Base-by-base conservation (phyloP, 2,888 invertebrate species). In the Limnephilus auricula region DNA sequence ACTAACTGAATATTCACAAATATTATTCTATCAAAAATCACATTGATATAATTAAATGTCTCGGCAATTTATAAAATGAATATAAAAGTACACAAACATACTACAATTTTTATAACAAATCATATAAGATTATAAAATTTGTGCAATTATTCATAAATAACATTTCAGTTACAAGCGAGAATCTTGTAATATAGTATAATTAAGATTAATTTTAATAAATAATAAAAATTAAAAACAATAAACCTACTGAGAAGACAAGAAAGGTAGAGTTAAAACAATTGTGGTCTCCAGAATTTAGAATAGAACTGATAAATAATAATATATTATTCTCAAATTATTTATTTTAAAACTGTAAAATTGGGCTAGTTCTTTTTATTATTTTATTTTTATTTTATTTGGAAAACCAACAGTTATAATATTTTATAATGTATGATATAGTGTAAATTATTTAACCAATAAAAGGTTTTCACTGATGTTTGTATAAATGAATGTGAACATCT, bases 121-220 rank as follows among this genome's bases (percentile, higher is more conserved):
- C 65, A 25, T 65, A 25, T 25, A 65, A 25, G 65, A 65, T 9
- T 34, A 82, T 34, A 82, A 82, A 82, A 82, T 82, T 12, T 34
- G 82, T 82, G 82, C 82, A 15, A 82, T 82, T 37, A 82, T 82
- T 65, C 25, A 82, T 82, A 34, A 25, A 25, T 32, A 82, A 82
- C 82, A 34, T 34, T 82, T 34, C 34, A 32, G 82, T n/a, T 82
- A 82, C 82, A 82, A 34, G 82, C 18, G 18, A 82, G 18, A 82
- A 34, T 34, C 82, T 82, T 34, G 82, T 34, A 82, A 82, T 34
- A 82, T 25, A 25, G n/a, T 9, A 65, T 1, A 25, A 65, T 65
- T n/a, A 65, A n/a, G 9, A 65, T 65, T 25, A 40, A 40, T 65
- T 65, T 65, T 25, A 65, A 25, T 25, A 65, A 65, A 65, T 34